Conservation (phyloP, 2,113 vertebrate species). For the Trichechus manatus region DNA sequence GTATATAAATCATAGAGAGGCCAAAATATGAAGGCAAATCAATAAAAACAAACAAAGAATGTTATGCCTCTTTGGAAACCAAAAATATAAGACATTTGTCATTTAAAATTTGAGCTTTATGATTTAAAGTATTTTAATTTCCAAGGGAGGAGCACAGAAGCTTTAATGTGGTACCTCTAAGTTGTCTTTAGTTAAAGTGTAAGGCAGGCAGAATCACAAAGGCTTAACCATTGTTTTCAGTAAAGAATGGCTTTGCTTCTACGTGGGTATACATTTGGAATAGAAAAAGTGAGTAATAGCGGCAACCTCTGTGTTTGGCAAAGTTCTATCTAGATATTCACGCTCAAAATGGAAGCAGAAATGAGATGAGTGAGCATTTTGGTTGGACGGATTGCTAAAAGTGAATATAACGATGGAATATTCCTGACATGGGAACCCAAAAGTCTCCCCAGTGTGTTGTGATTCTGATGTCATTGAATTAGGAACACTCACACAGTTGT, state of each 20-base stretch:
- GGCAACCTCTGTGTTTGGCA: neutral
- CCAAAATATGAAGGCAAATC: neutral
- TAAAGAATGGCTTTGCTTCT: neutral
- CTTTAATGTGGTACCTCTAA: neutral
- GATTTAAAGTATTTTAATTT: conserved; percentile 20
- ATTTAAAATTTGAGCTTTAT: conserved; percentile 27
- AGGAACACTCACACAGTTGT: neutral
- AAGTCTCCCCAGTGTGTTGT: neutral
- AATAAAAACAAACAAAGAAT: neutral
- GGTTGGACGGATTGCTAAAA: neutral
- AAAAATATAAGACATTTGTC: neutral
- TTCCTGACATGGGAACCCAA: neutral
- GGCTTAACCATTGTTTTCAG: neutral
- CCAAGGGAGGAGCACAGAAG: neutral
- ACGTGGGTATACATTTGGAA: neutral
- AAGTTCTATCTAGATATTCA: conserved; percentile 6
- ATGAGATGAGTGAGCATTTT: neutral
- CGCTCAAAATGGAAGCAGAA: neutral
- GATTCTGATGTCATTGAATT: neutral
- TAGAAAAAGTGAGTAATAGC: neutral
- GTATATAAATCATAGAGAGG: neutral
- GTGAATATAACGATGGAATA: neutral
- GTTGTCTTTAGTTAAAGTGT: neutral
- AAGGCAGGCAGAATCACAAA: neutral
- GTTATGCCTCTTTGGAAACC: neutral